phyloP scores from a whole-genome alignment of 2,797 vertebrate genomes.

The Arrhamphus sclerolepis region DNA sequence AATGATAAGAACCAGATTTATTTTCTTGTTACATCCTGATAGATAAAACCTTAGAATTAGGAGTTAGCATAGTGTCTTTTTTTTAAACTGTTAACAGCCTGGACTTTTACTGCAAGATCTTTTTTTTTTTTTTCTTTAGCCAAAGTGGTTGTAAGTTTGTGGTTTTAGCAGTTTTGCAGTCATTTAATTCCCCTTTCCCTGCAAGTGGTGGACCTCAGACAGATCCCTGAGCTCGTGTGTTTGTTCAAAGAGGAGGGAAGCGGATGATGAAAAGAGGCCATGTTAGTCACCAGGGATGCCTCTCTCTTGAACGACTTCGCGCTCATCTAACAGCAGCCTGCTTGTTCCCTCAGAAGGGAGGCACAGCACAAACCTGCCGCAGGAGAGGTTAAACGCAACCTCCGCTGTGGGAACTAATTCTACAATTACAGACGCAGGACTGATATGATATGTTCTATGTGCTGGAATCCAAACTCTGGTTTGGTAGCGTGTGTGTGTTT shows the following conservation, averaged over 20 bases:
- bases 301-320: constrained; percentile 46
- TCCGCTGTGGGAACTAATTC: constrained; percentile 55
- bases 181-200: constrained; percentile 32
- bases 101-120: constrained; percentile 15
- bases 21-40: not conserved
- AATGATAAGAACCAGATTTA: too few species aligned
- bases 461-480: constrained; percentile 20
- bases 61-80: not conserved
- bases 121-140: too few species aligned
- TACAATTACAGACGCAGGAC: constrained; percentile 47
- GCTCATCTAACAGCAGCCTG: constrained; percentile 43
- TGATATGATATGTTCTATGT: constrained; percentile 45
- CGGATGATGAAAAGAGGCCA: constrained; percentile 78
- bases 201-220: constrained; percentile 65
- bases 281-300: constrained; percentile 64
- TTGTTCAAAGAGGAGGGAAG: constrained; percentile 73
- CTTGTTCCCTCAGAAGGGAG: constrained; percentile 45
- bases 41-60: not conserved
- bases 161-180: constrained; percentile 47
- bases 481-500: constrained; percentile 30
- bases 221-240: constrained; percentile 59
- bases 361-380: constrained; percentile 55
- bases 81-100: not conserved
- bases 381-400: constrained; percentile 60
- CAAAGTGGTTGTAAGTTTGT: constrained; percentile 43